Evolutionary conservation across 2,797 vertebrate genomes (phyloP).

Genomic region (Allobates femoralis): DNA sequence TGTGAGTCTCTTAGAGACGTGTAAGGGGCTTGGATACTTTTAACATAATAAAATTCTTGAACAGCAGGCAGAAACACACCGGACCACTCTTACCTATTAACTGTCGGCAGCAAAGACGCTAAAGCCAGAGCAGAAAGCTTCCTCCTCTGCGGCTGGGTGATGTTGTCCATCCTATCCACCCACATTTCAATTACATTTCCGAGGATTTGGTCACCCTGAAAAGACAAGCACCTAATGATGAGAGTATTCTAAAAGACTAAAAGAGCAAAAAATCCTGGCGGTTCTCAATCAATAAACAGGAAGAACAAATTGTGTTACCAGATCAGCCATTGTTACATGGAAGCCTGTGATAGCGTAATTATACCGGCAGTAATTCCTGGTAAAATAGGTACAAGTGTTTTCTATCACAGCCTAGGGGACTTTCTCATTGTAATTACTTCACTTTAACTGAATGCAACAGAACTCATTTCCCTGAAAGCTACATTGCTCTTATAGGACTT

Average conservation of each 20-base stretch:
- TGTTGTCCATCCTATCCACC: slow-evolving; percentile 98
- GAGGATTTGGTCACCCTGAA: slow-evolving; percentile 88
- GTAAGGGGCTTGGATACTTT: not conserved
- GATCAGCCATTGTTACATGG: not conserved
- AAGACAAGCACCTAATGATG: not conserved
- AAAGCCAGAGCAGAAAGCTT: slow-evolving; percentile 95
- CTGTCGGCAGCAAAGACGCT: slow-evolving; percentile 91
- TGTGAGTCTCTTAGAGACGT: not conserved
- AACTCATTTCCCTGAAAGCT: slow-evolving; percentile 37
- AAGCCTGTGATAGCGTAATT: not conserved
- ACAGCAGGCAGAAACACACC: not conserved
- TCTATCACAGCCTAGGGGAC: slow-evolving; percentile 29
- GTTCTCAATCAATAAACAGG: not conserved
- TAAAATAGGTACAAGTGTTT: slow-evolving; percentile 2
- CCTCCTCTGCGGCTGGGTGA: slow-evolving; percentile 96
- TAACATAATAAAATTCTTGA: not conserved
- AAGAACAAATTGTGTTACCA: slow-evolving; percentile 3
- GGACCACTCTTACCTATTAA: slow-evolving; percentile 83
- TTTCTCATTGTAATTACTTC: slow-evolving; percentile 28
- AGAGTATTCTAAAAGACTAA: not conserved
- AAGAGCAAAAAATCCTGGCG: not conserved
- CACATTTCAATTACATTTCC: slow-evolving; percentile 96
- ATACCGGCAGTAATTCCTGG: slow-evolving; percentile 14
- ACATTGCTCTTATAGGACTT: slow-evolving; percentile 12
- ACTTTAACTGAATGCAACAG: slow-evolving; percentile 10